These are phyloP conservation scores for Eretmocerus hayati DNA, from an alignment of 2,888 invertebrate genomes.

Conservation along the genomic window DNA sequence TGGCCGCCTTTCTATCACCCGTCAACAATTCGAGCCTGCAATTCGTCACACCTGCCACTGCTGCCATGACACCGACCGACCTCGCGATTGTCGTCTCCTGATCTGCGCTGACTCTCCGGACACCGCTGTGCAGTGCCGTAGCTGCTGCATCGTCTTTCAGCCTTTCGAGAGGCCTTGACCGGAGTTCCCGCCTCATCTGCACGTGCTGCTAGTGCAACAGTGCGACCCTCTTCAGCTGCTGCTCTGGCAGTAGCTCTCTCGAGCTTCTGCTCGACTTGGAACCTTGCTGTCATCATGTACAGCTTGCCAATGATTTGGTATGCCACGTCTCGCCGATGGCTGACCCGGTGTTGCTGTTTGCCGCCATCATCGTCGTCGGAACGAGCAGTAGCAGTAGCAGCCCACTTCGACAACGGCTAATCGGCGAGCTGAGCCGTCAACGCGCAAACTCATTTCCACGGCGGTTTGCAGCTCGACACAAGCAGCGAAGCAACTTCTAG, in stretches of 20 bases:
- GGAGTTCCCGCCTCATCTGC: slow-evolving; percentile 7
- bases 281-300: too few relatives aligned
- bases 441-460: too few relatives aligned
- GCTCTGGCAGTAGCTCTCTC: slow-evolving; percentile 14
- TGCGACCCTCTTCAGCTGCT: background rate
- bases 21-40: too few relatives aligned
- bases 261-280: slow-evolving; percentile 17
- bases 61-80: background rate
- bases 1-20: slow-evolving; percentile 45
- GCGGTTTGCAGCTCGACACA: too few relatives aligned
- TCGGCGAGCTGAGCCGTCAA: too few relatives aligned
- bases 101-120: background rate
- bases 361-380: background rate
- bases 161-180: background rate
- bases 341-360: slow-evolving; percentile 5
- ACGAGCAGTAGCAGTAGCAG: background rate
- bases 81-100: background rate
- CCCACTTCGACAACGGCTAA: background rate
- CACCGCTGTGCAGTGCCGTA: background rate
- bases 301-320: too few relatives aligned
- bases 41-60: slow-evolving; percentile 29
- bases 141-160: background rate
- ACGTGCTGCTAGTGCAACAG: slow-evolving; percentile 24
- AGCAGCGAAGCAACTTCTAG: too few relatives aligned
- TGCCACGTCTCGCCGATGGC: slow-evolving; percentile 20